These are phyloP conservation scores for Vireo griseus DNA, from an alignment of 2,797 vertebrate genomes.

Conservation along the genomic window DNA sequence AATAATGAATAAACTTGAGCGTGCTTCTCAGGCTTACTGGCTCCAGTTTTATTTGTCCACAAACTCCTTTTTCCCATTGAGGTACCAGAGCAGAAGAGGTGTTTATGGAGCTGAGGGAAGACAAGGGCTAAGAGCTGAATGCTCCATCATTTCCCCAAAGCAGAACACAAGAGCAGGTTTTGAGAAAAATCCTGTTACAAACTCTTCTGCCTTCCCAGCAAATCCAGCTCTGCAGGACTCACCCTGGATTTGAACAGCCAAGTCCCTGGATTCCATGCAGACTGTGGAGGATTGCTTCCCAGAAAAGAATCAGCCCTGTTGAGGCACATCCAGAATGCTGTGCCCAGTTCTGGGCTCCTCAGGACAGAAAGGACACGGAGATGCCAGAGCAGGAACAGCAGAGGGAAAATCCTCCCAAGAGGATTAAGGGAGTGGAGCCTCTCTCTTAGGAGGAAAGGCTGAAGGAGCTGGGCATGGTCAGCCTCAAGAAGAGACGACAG, in stretches of 20 bases:
- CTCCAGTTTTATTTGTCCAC: neutral
- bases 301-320: neutral
- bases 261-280: neutral
- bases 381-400: neutral
- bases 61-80: rapidly evolving
- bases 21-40: neutral
- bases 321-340: neutral
- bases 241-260: neutral
- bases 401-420: neutral
- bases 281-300: neutral
- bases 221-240: neutral
- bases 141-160: neutral
- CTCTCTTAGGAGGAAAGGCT: neutral
- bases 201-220: neutral
- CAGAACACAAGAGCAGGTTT: rapidly evolving
- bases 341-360: neutral
- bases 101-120: neutral
- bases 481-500: rapidly evolving
- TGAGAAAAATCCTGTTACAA: neutral
- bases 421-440: neutral
- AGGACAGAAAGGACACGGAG: neutral
- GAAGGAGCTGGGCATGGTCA: neutral
- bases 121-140: neutral
- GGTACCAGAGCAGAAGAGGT: neutral
- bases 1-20: neutral